Base-by-base conservation (phyloP, 2,888 invertebrate genomes). In the Leucophora obtusa region DNA sequence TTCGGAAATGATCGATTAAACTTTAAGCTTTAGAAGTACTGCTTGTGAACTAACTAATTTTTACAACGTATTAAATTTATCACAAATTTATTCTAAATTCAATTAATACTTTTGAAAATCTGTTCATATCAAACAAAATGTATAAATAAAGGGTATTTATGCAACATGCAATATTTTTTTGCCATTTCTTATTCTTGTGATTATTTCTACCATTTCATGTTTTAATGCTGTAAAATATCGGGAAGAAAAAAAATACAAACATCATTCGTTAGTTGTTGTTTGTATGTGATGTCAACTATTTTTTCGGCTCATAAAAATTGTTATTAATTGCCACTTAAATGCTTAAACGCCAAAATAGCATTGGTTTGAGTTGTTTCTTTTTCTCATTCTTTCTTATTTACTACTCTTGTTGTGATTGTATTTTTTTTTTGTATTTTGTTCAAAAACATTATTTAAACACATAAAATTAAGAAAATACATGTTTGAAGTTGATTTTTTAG, bases 281-380 rank as follows among this genome's bases (percentile, higher is more conserved):
- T 53, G 43, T 65, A 73, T 83, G 87, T 86, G 88, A 88, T 89
- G 89, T 89, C 89, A 89, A 89, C 89, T 88, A 89, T 89, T 89
- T 89, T 89, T 89, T 87, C 87, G 89, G 89, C 89, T 89, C 89
- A 89, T 89, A 89, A 89, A 89, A 89, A 89, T 88, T 89, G 89
- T 89, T 89, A 89, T 89, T 89, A 89, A 89, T 89, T 89, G 89
- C 89, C 89, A 89, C 88, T 89, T 89, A 89, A 89, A 89, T 87
- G 89, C 87, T 87, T 88, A 88, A 88, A 87, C 87, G 87, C 87
- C 86, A 87, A 88, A 87, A 85, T 77, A 83, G 85, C 84, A 71
- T 77, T 78, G 77, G 65, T 56, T 65, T 43, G 62, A 1, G 58
- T 58, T 51, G 59, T 47, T 71, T 71, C 35, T 71, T 59, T 54